Base-by-base conservation (phyloP, 2,888 invertebrate species). In the Cheilosia urbana region DNA sequence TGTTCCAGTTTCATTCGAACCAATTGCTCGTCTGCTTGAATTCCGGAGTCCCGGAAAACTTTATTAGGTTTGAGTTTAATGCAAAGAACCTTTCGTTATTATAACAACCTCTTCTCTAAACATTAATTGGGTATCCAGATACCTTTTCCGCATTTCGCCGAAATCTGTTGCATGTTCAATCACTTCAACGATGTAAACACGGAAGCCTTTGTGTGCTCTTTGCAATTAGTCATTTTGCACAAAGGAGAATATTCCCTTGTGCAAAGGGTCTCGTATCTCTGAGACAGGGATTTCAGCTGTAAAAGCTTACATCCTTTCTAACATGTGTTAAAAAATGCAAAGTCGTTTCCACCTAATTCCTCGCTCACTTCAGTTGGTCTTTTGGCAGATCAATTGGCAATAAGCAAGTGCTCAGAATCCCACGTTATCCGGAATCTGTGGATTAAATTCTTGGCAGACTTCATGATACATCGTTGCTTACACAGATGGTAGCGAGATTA, bases 301-400 rank as follows among this genome's bases (percentile, higher is more conserved):
- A n/a, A 45, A 17, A 17, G 6, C 19, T 37, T 13, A 15, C 30
- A 19, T 27, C 11, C 45, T 27, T 27, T 5, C 45, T 27, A 34
- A 51, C 60, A 57, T 75, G 9, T 68, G 80, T 47, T 68, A 53
- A 68, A 75, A 75, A 63, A 80, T 68, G 40, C 47, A 68, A 68
- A 62, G 40, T 75, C 75, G 47, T 57, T 68, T 3, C 37, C 37
- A 37, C 24, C 62, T 49, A 63, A 62, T 75, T 69, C 47, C 42
- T 42, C 42, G 63, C 65, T 72, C 75, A 62, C 55, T 63, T 80
- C 40, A 75, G 68, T 69, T 69, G 75, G 80, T 19, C 66, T 68
- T 80, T 80, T 80, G 53, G 34, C 53, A 60, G 66, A 75, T 63
- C 62, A 63, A 68, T 68, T 75, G 68, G 68, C 80, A 75, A 75